Evolutionary conservation across 1,140 invertebrate genomes (phyloP).

Genomic region (Drosophila gunungcola): DNA sequence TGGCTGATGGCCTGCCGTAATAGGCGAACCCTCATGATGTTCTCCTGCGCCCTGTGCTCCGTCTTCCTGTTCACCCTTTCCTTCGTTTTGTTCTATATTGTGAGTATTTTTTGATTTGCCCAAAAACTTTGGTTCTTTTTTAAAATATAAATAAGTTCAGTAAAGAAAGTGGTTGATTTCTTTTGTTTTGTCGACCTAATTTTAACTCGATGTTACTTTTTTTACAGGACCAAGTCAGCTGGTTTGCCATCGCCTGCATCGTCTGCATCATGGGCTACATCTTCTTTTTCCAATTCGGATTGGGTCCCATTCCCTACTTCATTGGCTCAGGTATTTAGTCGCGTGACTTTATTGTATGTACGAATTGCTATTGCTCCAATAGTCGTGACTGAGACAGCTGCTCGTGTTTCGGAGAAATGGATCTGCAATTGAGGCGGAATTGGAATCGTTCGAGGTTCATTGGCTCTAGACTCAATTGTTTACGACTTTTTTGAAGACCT

Average conservation of each 20-base stretch:
- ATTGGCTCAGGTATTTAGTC: conserved; percentile 89
- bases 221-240: conserved; percentile 87
- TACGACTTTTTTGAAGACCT: not conserved
- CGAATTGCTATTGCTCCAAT: not conserved
- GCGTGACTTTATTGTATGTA: conserved; percentile 26
- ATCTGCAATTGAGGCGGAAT: conserved; percentile 15
- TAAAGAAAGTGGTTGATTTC: too few species aligned
- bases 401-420: conserved; percentile 18
- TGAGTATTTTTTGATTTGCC: conserved; percentile 78
- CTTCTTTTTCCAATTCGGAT: conserved; percentile 92
- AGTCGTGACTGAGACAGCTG: conserved; percentile 6
- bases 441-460: conserved; percentile 9
- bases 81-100: conserved; percentile 86
- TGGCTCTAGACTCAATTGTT: not conserved
- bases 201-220: not conserved
- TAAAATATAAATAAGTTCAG: too few species aligned
- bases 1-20: conserved; percentile 86
- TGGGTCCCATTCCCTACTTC: conserved; percentile 95
- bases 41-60: conserved; percentile 86
- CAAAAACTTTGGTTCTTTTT: too few species aligned
- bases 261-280: conserved; percentile 91
- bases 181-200: not conserved
- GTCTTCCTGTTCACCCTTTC: conserved; percentile 86
- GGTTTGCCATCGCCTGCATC: conserved; percentile 91
- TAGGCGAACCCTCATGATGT: conserved; percentile 86